A percentile compares a stretch with the other conserved stretches of the same genome.
These are phyloP conservation scores for Progne subis DNA, from an alignment of 2,113 vertebrate species.

Conservation along the genomic window DNA sequence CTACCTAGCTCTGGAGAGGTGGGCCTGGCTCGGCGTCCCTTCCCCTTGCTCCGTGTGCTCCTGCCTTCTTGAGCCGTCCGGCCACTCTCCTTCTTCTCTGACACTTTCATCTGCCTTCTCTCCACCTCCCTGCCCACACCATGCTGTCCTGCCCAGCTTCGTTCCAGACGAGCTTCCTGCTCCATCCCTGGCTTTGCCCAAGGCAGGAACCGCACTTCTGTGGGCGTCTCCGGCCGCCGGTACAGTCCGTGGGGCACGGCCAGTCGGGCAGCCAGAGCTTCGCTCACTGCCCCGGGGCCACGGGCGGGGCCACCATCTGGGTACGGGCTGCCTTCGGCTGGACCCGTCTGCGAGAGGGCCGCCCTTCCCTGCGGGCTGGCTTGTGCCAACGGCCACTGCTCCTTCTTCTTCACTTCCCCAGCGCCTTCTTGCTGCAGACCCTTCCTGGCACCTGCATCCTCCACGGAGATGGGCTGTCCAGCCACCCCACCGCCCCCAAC, in stretches of 20 bases:
- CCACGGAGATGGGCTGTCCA: conserved; percentile 30
- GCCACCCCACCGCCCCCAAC: conserved; percentile 7
- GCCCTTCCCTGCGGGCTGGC: not conserved
- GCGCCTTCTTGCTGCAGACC: conserved; percentile 12
- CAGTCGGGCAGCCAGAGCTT: conserved; percentile 54
- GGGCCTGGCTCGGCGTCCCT: conserved; percentile 84
- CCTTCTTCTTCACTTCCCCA: conserved; percentile 57
- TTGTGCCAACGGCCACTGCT: conserved; percentile 41
- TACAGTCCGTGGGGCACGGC: conserved; percentile 15
- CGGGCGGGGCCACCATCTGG: conserved; percentile 43
- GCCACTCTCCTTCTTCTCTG: conserved; percentile 74
- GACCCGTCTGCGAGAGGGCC: not conserved
- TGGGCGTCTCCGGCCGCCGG: conserved; percentile 39
- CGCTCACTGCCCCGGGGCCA: conserved; percentile 25
- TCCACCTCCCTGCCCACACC: conserved; percentile 62
- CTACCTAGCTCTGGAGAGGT: conserved; percentile 91
- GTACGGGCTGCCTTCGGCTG: rapidly evolving
- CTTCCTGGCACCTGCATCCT: conserved; percentile 60
- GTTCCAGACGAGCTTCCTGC: conserved; percentile 62
- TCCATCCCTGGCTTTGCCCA: conserved; percentile 70
- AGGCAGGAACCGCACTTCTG: conserved; percentile 72
- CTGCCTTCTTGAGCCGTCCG: conserved; percentile 77
- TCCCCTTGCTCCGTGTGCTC: conserved; percentile 82
- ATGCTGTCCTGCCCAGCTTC: conserved; percentile 74
- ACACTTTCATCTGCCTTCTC: conserved; percentile 70